Base-by-base conservation (phyloP, 2,797 vertebrate genomes). In the Clarias platycephalus region DNA sequence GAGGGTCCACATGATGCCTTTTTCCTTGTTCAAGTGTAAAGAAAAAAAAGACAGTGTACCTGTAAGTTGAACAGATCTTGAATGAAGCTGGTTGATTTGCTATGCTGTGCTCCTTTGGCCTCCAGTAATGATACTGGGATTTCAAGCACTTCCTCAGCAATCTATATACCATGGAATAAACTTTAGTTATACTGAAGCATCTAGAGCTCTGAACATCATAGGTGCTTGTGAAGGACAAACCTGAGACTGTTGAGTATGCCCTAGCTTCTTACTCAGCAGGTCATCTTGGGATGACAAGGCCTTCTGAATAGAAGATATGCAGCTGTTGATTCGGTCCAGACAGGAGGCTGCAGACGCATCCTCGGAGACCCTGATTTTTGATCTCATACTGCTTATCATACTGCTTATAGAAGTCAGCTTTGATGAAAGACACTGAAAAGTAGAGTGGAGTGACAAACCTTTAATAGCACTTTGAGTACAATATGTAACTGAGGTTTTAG, bases 381-480 rank as follows among this genome's bases (percentile, higher is more conserved):
- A 90, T 1, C 91, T 89, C 79, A 94, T 93, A 68, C 93, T 91
- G n/a, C 85, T 91, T 91, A 97, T 77, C 84, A 95, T 92, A 76
- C 93, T 66, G 1, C 91, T 85, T 85, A 97, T 89, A 76, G 93
- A 94, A 83, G 90, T 87, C 90, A 98, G 84, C 89, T 97, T 95
- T 0, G 90, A 88, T 18, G 92, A 94, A 40, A 97, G 88, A 74
- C 94, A 94, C 97, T 98, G 78, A 24, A 64, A 67, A 24, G 53
- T 13, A 82, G 44, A 40, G 37, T 22, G 31, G 15, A 40, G 40
- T 76, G 49, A 49, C 28, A 55, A 66, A 71, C 37, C 15, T 1
- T 13, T 57, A 82, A 22, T 62, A 10, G 82, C 3, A n/a, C 2
- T 37, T 26, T 70, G 20, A 58, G 24, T 22, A 57, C 13, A 66